Evolutionary conservation across 2,888 invertebrate genomes (phyloP).

Genomic region (Stenolophus ochropezus): DNA sequence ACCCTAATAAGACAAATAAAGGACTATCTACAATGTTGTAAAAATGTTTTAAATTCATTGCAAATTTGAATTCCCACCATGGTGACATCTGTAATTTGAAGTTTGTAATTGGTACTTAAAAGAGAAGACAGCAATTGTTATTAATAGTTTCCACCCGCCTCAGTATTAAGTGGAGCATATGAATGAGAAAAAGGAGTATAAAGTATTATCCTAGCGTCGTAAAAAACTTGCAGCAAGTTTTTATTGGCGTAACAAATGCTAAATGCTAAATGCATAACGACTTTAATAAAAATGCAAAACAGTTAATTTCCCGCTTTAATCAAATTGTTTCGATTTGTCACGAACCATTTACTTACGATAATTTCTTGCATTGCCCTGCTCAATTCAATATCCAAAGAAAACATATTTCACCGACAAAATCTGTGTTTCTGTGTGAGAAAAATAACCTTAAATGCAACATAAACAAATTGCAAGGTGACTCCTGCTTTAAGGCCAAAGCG

Average conservation of each 20-base stretch:
- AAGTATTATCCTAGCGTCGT: background rate
- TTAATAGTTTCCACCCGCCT: too few relatives aligned
- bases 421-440: background rate
- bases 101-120: too few relatives aligned
- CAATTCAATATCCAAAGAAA: background rate
- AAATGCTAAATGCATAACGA: background rate
- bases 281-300: constrained; percentile 2
- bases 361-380: constrained; percentile 14
- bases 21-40: too few relatives aligned
- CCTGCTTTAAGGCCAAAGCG: background rate
- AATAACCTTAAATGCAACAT: background rate
- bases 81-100: too few relatives aligned
- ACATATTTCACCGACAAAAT: background rate
- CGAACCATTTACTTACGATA: background rate
- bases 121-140: too few relatives aligned
- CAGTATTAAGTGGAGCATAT: too few relatives aligned
- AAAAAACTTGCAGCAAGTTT: background rate
- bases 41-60: too few relatives aligned
- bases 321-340: constrained; percentile 1
- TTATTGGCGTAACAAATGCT: background rate
- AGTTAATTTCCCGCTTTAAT: constrained; percentile 15
- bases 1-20: too few relatives aligned
- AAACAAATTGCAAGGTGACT: constrained; percentile 29
- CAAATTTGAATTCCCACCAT: too few relatives aligned
- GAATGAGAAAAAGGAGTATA: background rate